phyloP scores from a whole-genome alignment of 2,797 vertebrate species.

The Hozukius guyotensis region DNA sequence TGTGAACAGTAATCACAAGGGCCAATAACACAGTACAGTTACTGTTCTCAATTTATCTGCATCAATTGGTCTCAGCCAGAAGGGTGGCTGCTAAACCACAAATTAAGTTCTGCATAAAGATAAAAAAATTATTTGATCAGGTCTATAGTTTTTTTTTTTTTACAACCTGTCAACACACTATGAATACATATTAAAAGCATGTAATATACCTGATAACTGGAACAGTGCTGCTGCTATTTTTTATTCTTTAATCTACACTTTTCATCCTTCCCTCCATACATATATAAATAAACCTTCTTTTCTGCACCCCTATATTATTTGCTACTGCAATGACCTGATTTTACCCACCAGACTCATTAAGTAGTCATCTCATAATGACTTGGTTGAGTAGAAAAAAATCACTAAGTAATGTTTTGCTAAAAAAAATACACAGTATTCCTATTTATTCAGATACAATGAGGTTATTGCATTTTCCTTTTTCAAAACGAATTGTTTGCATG shows the following conservation, averaged over 20 bases:
- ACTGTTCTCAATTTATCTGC: conserved; percentile 29
- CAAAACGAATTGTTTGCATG: not conserved
- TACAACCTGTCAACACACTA: not conserved
- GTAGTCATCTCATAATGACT: not conserved
- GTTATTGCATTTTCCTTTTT: not conserved
- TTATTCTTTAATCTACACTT: not conserved
- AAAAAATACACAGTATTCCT: not conserved
- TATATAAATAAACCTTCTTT: not conserved
- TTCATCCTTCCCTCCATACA: not conserved
- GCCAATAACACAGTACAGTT: conserved; percentile 25
- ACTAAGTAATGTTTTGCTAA: not conserved
- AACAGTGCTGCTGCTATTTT: not conserved
- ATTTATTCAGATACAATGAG: not conserved
- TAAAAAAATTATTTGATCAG: not conserved
- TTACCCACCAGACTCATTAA: not conserved
- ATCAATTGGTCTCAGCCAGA: not conserved
- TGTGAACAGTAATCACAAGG: conserved; percentile 46
- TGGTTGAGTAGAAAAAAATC: not conserved
- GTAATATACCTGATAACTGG: not conserved
- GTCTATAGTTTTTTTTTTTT: not conserved
- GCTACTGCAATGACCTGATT: not conserved
- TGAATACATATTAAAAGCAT: not conserved
- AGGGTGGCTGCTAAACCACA: not conserved
- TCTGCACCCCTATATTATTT: not conserved
- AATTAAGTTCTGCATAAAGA: not conserved